These are phyloP conservation scores for Amphiura filiformis DNA, from an alignment of 35 echinoderm and acorn worm species.

Conservation along the genomic window DNA sequence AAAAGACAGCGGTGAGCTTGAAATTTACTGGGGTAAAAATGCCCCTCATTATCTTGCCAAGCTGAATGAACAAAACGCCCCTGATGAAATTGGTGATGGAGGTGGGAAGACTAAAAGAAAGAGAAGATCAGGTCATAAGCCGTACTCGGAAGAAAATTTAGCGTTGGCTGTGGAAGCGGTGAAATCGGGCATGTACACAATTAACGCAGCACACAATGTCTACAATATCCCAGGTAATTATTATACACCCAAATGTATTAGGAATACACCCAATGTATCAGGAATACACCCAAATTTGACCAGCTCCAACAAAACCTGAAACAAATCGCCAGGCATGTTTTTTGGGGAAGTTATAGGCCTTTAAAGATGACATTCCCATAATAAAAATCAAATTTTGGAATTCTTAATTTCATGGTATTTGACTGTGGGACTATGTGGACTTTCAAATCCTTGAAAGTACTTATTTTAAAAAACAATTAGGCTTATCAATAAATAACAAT, in stretches of 20 bases:
- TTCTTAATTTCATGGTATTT: too few species aligned
- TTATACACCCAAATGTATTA: too few species aligned
- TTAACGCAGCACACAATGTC: not conserved
- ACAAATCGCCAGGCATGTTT: not conserved
- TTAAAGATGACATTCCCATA: not conserved
- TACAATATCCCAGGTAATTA: not conserved
- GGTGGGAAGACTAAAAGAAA: not conserved
- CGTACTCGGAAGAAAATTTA: not conserved
- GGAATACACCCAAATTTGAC: too few species aligned
- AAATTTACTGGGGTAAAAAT: not conserved
- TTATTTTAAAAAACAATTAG: too few species aligned
- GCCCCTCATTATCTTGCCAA: not conserved
- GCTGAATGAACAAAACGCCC: not conserved
- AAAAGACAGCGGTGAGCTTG: not conserved
- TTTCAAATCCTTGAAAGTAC: too few species aligned
- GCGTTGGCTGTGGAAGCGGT: not conserved
- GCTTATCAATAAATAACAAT: too few species aligned
- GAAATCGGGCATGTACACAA: not conserved
- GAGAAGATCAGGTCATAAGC: not conserved
- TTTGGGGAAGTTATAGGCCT: not conserved
- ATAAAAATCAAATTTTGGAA: too few species aligned
- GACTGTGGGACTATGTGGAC: too few species aligned
- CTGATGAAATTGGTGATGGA: not conserved
- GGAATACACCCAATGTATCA: too few species aligned
- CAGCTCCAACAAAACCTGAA: too few species aligned